Evolutionary conservation across 2,797 vertebrate species (phyloP).

Genomic region (Gambusia yucatana): DNA sequence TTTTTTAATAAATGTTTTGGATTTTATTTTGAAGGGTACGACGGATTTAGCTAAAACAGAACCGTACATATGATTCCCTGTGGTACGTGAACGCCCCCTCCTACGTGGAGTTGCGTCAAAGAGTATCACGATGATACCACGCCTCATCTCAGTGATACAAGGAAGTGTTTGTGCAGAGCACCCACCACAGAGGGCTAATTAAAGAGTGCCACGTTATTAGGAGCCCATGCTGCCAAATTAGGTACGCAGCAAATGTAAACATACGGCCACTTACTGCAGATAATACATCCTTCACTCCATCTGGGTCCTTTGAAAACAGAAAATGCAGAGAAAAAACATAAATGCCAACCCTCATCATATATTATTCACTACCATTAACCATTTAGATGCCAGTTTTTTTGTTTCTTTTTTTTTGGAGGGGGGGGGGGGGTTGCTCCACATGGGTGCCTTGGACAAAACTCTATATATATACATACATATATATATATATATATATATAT

Average conservation of each 20-base stretch:
- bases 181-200: background rate
- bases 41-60: background rate
- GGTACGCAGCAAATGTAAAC: background rate
- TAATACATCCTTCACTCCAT: background rate
- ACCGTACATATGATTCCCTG: background rate
- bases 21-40: slow-evolving; percentile 38
- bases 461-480: too few species aligned
- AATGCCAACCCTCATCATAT: background rate
- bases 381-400: background rate
- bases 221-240: background rate
- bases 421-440: too few species aligned
- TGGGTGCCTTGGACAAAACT: too few species aligned
- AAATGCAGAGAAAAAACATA: background rate
- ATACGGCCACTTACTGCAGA: background rate
- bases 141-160: slow-evolving; percentile 43
- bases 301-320: background rate
- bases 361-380: background rate
- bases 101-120: slow-evolving; percentile 47
- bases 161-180: slow-evolving; percentile 46
- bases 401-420: too few species aligned
- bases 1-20: accelerated
- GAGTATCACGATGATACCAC: slow-evolving; percentile 17
- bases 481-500: too few species aligned
- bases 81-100: slow-evolving; percentile 23
- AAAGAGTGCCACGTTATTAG: slow-evolving; percentile 63